Evolutionary conservation across 2,888 invertebrate genomes (phyloP), one percentile per base, ranked within the genome.

Genomic region (Hypomecis punctinalis): DNA sequence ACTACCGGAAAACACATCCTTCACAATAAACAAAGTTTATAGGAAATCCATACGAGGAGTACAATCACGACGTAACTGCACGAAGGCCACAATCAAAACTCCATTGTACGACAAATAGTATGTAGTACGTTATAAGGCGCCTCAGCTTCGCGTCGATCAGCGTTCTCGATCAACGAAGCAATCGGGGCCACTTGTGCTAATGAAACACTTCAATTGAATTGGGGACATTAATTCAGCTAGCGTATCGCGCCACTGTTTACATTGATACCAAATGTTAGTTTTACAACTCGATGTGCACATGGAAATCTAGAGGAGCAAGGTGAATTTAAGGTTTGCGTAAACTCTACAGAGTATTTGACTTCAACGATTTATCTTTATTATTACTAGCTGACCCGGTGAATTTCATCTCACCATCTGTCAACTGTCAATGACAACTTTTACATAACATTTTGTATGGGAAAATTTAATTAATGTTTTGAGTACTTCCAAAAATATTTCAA

Each of bases 181-280:
- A 93, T 93, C 92, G 91, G 85, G 88, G 87, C 93, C 93, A 93
- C 93, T 93, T 93, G 92, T 88, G 86, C 91, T 92, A 92, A 93
- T 92, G 90, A 92, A 92, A 91, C 91, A 89, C 86, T 90, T 90
- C 89, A 91, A 93, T 91, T 92, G 92, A 89, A 92, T 93, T 92
- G 91, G 91, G 91, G 88, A 89, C 92, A 89, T 90, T 91, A 88
- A 90, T 91, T 91, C 88, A 87, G 84, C 84, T 71, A 78, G 75
- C 76, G 82, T 84, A 84, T 84, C 80, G 84, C 77, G 76, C 77
- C 74, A 75, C 78, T 90, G 84, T 89, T 88, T 88, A 88, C 83
- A 85, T 80, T 84, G 78, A 72, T 76, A 80, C 74, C 71, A 78
- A 80, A 64, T 63, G 66, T 70, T 52, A 46, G 45, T 45, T 39